phyloP scores from a whole-genome alignment of 2,797 vertebrate species.

The Enteromius thamalakanensis region DNA sequence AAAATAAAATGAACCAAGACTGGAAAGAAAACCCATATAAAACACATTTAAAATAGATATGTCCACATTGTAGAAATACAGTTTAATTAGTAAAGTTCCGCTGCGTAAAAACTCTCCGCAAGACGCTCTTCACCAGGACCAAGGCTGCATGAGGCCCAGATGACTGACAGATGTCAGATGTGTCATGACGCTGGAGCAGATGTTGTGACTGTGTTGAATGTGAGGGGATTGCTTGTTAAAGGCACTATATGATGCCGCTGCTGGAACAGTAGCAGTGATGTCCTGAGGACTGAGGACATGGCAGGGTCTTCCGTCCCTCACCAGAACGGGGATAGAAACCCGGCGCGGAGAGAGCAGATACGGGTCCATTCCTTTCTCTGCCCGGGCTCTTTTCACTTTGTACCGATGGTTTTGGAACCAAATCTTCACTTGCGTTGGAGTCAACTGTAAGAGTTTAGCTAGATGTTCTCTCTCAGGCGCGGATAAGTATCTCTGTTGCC shows the following conservation, averaged over 20 bases:
- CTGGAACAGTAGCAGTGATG: slow-evolving; percentile 82
- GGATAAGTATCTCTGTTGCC: slow-evolving; percentile 83
- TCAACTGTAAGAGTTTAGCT: slow-evolving; percentile 81
- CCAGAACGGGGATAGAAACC: slow-evolving; percentile 85
- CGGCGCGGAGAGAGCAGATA: slow-evolving; percentile 82
- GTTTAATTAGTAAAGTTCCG: neutral
- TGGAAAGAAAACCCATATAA: neutral
- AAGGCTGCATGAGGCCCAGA: slow-evolving; percentile 86
- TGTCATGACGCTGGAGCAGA: slow-evolving; percentile 78
- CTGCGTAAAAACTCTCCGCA: neutral
- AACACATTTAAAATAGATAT: neutral
- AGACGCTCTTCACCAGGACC: slow-evolving; percentile 85
- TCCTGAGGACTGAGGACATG: slow-evolving; percentile 83
- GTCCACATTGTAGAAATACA: slow-evolving; percentile 13
- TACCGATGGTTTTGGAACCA: slow-evolving; percentile 86
- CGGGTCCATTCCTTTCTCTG: slow-evolving; percentile 87
- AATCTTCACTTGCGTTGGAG: slow-evolving; percentile 85
- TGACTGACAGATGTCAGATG: slow-evolving; percentile 83
- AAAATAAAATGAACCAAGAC: neutral
- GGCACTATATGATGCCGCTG: slow-evolving; percentile 82
- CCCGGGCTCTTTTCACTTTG: slow-evolving; percentile 82
- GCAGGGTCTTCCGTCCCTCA: slow-evolving; percentile 86
- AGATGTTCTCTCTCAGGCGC: slow-evolving; percentile 84
- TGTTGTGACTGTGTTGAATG: slow-evolving; percentile 81
- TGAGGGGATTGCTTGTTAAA: slow-evolving; percentile 85